These are phyloP conservation scores for Bembecia ichneumoniformis DNA, from an alignment of 2,888 invertebrate species.

Conservation along the genomic window DNA sequence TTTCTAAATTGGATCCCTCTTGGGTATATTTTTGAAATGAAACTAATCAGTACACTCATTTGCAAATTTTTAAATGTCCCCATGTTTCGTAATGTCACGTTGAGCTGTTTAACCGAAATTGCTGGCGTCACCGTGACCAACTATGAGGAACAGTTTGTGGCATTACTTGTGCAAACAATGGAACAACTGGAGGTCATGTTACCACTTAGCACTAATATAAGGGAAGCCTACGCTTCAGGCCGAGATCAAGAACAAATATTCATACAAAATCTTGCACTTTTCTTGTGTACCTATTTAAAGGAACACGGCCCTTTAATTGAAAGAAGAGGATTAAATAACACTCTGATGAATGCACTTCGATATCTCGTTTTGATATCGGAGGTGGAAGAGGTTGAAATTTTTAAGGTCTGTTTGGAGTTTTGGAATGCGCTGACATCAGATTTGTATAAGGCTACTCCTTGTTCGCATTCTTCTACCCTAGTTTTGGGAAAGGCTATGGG, in stretches of 20 bases:
- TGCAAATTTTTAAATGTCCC: constrained; percentile 98
- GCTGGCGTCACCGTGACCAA: constrained; percentile 90
- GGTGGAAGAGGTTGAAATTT: constrained; percentile 99
- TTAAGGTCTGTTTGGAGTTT: constrained; percentile 99
- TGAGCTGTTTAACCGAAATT: constrained; percentile 98
- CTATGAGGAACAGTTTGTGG: constrained; percentile 94
- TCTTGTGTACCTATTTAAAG: constrained; percentile 96
- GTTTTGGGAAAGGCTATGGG: constrained; percentile 62
- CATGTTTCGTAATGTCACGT: constrained; percentile 96
- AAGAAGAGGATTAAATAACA: constrained; percentile 82
- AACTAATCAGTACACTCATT: constrained; percentile 92
- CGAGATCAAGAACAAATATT: constrained; percentile 98
- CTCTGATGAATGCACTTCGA: constrained; percentile 85
- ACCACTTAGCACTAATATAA: constrained; percentile 91
- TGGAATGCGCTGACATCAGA: constrained; percentile 96
- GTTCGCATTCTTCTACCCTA: constrained; percentile 63
- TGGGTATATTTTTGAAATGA: constrained; percentile 99
- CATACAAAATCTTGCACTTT: constrained; percentile 97
- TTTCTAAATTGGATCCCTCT: constrained; percentile 99
- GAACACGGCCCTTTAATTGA: constrained; percentile 94
- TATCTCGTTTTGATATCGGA: constrained; percentile 94
- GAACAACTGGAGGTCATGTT: constrained; percentile 93
- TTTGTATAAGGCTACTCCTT: constrained; percentile 90
- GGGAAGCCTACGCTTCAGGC: constrained; percentile 93
- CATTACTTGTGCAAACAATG: constrained; percentile 93